Base-by-base conservation (phyloP, 2,113 vertebrate species). In the Clarias macrocephalus region DNA sequence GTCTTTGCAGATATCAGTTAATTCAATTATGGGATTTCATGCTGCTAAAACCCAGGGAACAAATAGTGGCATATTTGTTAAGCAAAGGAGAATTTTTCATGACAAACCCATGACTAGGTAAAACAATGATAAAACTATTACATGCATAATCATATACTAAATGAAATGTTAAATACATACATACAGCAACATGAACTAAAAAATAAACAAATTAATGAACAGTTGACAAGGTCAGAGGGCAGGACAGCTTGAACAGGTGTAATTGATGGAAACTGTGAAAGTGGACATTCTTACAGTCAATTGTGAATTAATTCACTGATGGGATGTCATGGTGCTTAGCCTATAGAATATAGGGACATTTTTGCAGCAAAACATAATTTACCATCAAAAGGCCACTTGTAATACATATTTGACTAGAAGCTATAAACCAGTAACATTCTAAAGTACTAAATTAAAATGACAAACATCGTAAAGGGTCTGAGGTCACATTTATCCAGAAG, bases 401-500 rank as follows among this genome's bases (percentile, higher is more conserved):
- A 88, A 77, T 66, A 83, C 65, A 63, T 80, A 54, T 86, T 68
- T 75, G 57, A 75, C 73, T 84, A 72, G 63, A 12, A 68, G 52
- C 48, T 62, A 70, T 57, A 73, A 76, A 56, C 54, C 57, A 66
- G 63, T 70, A 85, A 84, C 48, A 73, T 57, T 73, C 66, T 12
- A 33, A 73, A 23, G 37, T 23, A 23, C 37, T 73, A 73, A 73
- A 73, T 73, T 48, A 48, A 73, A 48, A 73, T 42, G 9, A 23
- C 48, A 73, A 73, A 73, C 9, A 48, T 90, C 85, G 84, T 82
- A 89, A 88, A 90, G 83, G 19, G 19, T 3, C 70, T 48, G 37
- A 83, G 75, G 72, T 85, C 76, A 54, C 59, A 83, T 82, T 70
- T 60, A 84, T 85, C 89, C 83, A 85, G 76, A 87, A 89, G 88